Conservation (phyloP, 2,797 vertebrate species). For the Enteromius afrohamiltoni region DNA sequence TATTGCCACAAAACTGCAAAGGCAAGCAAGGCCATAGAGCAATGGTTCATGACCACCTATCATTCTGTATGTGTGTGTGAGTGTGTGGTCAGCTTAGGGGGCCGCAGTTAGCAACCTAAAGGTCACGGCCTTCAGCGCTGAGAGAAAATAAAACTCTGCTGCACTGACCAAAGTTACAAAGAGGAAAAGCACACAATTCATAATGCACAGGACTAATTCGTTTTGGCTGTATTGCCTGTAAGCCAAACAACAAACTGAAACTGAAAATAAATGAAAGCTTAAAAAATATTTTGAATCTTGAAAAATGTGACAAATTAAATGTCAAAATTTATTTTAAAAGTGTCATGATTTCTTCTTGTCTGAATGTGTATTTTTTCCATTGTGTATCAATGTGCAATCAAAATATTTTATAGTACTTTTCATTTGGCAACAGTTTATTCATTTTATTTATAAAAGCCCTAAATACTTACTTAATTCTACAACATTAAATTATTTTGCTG, state of each 20-base stretch:
- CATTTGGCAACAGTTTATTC: too few species aligned
- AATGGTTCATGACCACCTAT: slow-evolving; percentile 66
- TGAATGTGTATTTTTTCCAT: too few species aligned
- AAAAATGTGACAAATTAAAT: background rate
- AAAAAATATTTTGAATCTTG: background rate
- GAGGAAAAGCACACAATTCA: slow-evolving; percentile 30
- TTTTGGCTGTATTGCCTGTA: background rate
- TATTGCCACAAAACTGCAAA: slow-evolving; percentile 76
- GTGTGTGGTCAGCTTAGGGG: slow-evolving; percentile 55
- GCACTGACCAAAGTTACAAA: slow-evolving; percentile 38
- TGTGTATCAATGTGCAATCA: too few species aligned
- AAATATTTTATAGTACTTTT: too few species aligned
- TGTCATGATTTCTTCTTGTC: too few species aligned
- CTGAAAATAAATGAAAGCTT: background rate
- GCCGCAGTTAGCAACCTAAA: slow-evolving; percentile 54
- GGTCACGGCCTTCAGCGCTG: slow-evolving; percentile 54
- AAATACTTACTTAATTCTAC: too few species aligned
- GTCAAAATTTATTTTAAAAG: background rate
- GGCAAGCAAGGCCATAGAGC: slow-evolving; percentile 74
- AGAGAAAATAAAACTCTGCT: slow-evolving; percentile 53
- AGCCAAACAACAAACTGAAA: background rate
- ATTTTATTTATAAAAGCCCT: too few species aligned
- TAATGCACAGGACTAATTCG: background rate
- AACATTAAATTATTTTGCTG: too few species aligned
- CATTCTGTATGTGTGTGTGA: slow-evolving; percentile 60